These are phyloP conservation scores for Phyllotreta cruciferae DNA, from an alignment of 2,888 invertebrate species.

Conservation along the genomic window DNA sequence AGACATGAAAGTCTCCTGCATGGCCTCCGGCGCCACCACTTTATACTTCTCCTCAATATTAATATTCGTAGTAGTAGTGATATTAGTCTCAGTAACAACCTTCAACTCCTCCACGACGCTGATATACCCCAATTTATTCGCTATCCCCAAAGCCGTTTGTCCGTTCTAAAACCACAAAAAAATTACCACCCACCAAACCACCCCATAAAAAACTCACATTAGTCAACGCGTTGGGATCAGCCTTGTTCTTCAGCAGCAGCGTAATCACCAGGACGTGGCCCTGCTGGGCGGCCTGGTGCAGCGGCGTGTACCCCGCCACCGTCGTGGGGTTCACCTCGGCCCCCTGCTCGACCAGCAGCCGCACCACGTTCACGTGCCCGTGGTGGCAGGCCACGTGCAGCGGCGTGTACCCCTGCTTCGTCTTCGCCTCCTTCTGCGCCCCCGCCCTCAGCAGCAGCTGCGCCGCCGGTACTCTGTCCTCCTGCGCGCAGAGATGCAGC, in stretches of 20 bases:
- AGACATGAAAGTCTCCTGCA: constrained; percentile 98
- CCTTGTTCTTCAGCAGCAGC: constrained; percentile 88
- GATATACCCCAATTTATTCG: constrained; percentile 96
- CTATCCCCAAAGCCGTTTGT: constrained; percentile 95
- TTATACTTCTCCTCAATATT: constrained; percentile 91
- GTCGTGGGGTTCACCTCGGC: constrained; percentile 86
- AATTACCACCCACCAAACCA: not conserved
- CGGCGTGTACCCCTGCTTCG: constrained; percentile 91
- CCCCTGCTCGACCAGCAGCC: constrained; percentile 85
- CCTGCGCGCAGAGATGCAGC: constrained; percentile 93
- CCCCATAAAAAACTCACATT: constrained; percentile 67
- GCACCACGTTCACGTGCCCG: constrained; percentile 91
- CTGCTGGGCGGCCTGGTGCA: constrained; percentile 98
- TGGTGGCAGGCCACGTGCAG: constrained; percentile 97
- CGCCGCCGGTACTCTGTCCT: constrained; percentile 89
- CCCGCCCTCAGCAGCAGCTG: constrained; percentile 79
- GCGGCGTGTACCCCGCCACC: constrained; percentile 86
- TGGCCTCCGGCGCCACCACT: constrained; percentile 96
- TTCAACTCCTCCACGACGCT: constrained; percentile 97
- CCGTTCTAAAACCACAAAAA: constrained; percentile 74
- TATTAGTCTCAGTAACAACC: constrained; percentile 80
- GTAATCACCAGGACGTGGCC: constrained; percentile 91
- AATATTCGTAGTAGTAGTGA: constrained; percentile 67
- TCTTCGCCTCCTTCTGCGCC: constrained; percentile 75
- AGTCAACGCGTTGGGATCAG: constrained; percentile 93